Base-by-base conservation (phyloP, 1,140 invertebrate genomes). In the Brachionus angularis region DNA sequence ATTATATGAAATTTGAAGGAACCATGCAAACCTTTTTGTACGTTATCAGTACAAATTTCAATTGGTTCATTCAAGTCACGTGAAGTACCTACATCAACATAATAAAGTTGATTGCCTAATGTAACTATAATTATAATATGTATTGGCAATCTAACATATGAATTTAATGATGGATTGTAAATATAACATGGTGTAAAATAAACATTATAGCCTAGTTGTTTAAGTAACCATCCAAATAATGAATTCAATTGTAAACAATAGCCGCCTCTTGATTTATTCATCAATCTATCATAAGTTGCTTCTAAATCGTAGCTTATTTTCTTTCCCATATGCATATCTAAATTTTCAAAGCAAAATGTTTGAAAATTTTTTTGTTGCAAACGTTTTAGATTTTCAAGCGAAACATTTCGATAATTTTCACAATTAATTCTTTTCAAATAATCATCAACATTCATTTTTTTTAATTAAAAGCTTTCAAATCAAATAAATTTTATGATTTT, bases 81-180 rank as follows among this genome's bases (percentile, higher is more conserved):
- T 18, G 31, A 16, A 8, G 62, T 67, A 18, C 62, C 62, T 10
- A 67, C 62, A 50, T 67, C 62, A 16, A 67, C 62, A 46, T 47
- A 47, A 23, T 34, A 67, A 16, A 33, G 23, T 29, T 46, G 33
- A 23, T 34, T 34, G 14, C 47, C 47, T 36, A 67, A n/a, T 31
- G 3, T 5, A 31, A 67, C 42, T 18, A 67, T 23, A 31, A 67
- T 3, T 12, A 67, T 46, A 16, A 50, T 18, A 46, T 67, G 62
- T 25, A 67, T 67, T 8, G 62, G 62, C 8, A 67, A 18, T 23
- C 23, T 34, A 12, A 21, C 46, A 47, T 47, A 67, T n/a, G 14
- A 16, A 1, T 67, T 47, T 5, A 47, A 2, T 18, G 31, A 21
- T 46, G 18, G 25, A 18, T 50, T 67, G 31, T 67, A 67, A 49